Conservation (phyloP, 2,888 invertebrate species). For the Andrena minutula region DNA sequence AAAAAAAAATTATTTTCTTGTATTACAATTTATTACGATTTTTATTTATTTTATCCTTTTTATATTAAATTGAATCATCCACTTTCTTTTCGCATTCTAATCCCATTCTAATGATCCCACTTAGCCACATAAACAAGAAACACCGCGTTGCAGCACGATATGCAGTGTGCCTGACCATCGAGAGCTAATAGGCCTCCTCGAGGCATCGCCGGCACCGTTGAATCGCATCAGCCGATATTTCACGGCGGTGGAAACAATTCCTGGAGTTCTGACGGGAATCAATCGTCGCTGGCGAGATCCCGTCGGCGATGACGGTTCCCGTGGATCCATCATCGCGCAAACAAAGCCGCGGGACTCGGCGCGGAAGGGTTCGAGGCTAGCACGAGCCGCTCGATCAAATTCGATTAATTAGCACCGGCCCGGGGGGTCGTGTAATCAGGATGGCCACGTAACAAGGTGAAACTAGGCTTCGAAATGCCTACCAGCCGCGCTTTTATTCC, state of each 20-base stretch:
- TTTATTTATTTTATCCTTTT: too few species aligned
- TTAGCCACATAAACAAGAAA: too few species aligned
- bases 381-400: constrained; percentile 25
- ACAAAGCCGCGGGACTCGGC: constrained; percentile 13
- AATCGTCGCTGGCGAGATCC: not conserved
- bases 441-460: constrained; percentile 26
- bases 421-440: not conserved
- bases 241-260: constrained; percentile 16
- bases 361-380: not conserved
- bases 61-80: too few species aligned
- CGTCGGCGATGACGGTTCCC: not conserved
- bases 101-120: too few species aligned
- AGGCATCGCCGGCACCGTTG: not conserved
- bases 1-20: too few species aligned
- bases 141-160: too few species aligned
- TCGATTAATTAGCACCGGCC: constrained; percentile 42
- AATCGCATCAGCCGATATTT: constrained; percentile 4
- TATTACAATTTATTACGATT: too few species aligned
- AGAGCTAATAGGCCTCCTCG: not conserved
- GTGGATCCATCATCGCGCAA: constrained; percentile 14
- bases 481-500: constrained; percentile 21
- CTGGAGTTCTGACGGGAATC: constrained; percentile 17
- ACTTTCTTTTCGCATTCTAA: too few species aligned
- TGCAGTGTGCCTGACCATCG: too few species aligned
- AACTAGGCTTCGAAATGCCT: constrained; percentile 8